Percentiles rank a stretch among this genome's conserved stretches.
Evolutionary conservation across 2,888 invertebrate genomes (phyloP).

Genomic region (Octodonta nipae): DNA sequence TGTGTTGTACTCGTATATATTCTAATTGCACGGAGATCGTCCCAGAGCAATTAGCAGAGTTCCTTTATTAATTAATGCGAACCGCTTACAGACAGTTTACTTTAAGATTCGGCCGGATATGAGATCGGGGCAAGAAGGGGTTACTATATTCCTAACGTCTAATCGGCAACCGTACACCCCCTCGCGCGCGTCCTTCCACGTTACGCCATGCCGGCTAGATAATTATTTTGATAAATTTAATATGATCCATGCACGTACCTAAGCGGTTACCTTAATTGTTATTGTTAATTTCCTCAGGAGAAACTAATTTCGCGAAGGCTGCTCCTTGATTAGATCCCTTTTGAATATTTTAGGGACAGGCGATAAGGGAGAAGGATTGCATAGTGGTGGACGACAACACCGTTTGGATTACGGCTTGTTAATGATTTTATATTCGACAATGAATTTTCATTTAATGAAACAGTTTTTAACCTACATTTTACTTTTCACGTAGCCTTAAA

Average conservation of each 20-base stretch:
- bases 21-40: too few species aligned
- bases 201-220: conserved; percentile 24
- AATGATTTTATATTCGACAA: too few species aligned
- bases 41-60: conserved; percentile 2
- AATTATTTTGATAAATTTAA: conserved; percentile 36
- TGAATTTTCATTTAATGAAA: too few species aligned
- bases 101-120: conserved; percentile 34
- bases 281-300: conserved; percentile 2
- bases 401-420: too few species aligned
- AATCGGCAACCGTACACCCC: too few species aligned
- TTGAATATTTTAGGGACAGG: neutral
- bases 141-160: too few species aligned
- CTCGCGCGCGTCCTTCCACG: too few species aligned
- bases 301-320: conserved; percentile 2
- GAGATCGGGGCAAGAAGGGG: conserved; percentile 20
- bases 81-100: conserved; percentile 36
- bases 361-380: neutral
- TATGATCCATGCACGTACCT: conserved; percentile 24
- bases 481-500: too few species aligned
- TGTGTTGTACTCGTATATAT: too few species aligned
- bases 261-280: conserved; percentile 2
- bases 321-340: conserved; percentile 2
- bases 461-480: too few species aligned
- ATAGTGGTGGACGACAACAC: too few species aligned
- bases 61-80: conserved; percentile 35